Percentiles rank a stretch among this genome's conserved stretches.
These are phyloP conservation scores for Melipona quadrifasciata DNA, from an alignment of 1,140 invertebrate genomes.

Conservation along the genomic window DNA sequence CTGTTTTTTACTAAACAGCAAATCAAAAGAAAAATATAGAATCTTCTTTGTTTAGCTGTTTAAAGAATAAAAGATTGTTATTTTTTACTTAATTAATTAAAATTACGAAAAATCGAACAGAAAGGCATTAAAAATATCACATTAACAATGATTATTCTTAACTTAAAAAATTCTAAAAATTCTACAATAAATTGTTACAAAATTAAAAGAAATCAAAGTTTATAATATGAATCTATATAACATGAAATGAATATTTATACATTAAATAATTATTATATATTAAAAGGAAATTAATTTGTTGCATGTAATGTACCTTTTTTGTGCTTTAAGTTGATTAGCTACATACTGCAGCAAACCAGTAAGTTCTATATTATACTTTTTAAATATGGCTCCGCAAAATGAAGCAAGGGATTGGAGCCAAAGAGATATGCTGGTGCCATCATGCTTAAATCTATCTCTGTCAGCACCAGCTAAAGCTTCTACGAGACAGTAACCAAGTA, in stretches of 20 bases:
- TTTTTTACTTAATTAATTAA: not conserved
- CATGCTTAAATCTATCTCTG: conserved; percentile 91
- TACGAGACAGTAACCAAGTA: conserved; percentile 97
- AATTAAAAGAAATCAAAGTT: not conserved
- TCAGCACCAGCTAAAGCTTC: conserved; percentile 92
- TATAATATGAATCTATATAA: not conserved
- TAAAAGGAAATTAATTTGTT: not conserved
- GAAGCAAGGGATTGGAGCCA: conserved; percentile 97
- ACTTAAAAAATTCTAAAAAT: not conserved
- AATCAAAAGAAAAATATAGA: conserved; percentile 2
- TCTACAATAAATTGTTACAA: too few species aligned
- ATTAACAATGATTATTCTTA: not conserved
- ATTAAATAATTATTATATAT: too few species aligned
- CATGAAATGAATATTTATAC: not conserved
- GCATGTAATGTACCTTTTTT: conserved; percentile 89
- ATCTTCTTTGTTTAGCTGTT: not conserved
- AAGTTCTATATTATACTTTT: conserved; percentile 98
- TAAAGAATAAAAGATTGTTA: not conserved
- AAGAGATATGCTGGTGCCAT: conserved; percentile 95
- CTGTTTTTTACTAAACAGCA: not conserved
- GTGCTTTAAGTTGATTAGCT: conserved; percentile 97
- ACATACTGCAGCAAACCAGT: conserved; percentile 98
- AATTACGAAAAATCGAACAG: not conserved
- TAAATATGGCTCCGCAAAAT: conserved; percentile 97
- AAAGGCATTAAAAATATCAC: not conserved